phyloP scores from a whole-genome alignment of 2,113 vertebrate genomes.

The Origma solitaria region DNA sequence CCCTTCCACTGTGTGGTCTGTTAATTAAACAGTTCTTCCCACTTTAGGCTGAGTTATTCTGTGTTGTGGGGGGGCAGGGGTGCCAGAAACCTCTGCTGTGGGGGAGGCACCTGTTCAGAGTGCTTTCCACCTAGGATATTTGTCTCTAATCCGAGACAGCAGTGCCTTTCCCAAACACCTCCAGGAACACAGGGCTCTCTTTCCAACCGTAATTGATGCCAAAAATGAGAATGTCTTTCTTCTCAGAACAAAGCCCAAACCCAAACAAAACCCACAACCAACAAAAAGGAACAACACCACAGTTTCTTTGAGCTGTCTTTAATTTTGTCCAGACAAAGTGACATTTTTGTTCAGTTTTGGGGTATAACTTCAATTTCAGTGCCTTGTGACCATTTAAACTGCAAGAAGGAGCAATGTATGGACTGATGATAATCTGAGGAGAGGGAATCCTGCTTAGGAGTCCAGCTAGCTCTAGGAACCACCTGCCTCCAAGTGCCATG shows the following conservation, averaged over 20 bases:
- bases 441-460: background rate
- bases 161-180: background rate
- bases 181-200: background rate
- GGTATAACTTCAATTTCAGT: background rate
- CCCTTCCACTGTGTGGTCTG: no score
- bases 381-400: background rate
- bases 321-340: background rate
- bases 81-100: no score
- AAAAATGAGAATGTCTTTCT: background rate
- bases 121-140: no score
- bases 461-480: background rate
- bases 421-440: background rate
- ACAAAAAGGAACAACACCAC: background rate
- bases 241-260: background rate
- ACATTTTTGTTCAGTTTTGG: background rate
- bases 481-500: background rate
- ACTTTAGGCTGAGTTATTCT: no score
- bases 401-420: background rate
- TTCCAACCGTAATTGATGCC: fast-evolving
- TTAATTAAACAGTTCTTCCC: no score
- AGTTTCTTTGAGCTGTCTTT: background rate
- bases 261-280: background rate
- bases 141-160: no score
- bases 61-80: no score
- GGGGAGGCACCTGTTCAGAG: no score